These are phyloP conservation scores for Lymantria monacha DNA, from an alignment of 2,888 invertebrate genomes.

Conservation along the genomic window DNA sequence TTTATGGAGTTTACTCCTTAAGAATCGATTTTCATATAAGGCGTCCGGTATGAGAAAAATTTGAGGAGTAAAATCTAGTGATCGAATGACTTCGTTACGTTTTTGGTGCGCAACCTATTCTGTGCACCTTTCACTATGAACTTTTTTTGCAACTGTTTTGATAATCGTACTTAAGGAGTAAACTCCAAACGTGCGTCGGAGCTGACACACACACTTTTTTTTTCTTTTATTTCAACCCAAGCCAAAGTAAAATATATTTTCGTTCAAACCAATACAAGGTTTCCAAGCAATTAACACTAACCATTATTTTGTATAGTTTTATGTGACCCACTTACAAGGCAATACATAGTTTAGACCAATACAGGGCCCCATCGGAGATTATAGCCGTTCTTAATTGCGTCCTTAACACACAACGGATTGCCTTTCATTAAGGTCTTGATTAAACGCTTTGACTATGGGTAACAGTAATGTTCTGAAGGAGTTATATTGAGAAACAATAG, in stretches of 20 bases:
- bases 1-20: too few relatives aligned
- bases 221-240: too few relatives aligned
- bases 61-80: too few relatives aligned
- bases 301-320: not conserved
- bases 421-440: constrained; percentile 58
- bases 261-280: not conserved
- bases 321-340: not conserved
- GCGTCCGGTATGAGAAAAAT: too few relatives aligned
- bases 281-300: not conserved
- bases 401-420: constrained; percentile 57
- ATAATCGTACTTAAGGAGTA: too few relatives aligned
- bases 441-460: constrained; percentile 35
- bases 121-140: too few relatives aligned
- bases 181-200: too few relatives aligned
- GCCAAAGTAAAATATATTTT: not conserved
- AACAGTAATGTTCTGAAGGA: constrained; percentile 2
- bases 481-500: not conserved
- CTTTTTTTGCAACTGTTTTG: too few relatives aligned
- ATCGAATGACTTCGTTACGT: too few relatives aligned
- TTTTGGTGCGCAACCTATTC: too few relatives aligned
- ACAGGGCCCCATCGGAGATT: constrained; percentile 41
- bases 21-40: too few relatives aligned
- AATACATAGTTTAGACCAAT: constrained; percentile 9
- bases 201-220: too few relatives aligned
- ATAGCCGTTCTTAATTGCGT: constrained; percentile 58